Evolutionary conservation across 1,140 invertebrate species (phyloP).

Genomic region (Pomacea maculata): DNA sequence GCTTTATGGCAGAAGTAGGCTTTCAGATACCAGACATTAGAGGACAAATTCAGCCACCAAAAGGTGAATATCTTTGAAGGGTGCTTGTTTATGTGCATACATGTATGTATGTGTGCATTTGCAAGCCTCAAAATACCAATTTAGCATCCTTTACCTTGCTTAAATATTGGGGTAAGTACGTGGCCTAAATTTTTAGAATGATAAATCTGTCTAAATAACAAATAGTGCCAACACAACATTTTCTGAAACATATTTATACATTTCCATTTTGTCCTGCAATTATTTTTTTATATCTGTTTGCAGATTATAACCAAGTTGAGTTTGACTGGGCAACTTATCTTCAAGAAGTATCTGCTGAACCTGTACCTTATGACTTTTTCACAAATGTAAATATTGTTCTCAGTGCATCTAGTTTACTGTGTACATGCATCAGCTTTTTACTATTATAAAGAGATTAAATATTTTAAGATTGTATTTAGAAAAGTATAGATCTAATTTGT

Average conservation of each 20-base stretch:
- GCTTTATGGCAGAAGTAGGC: slow-evolving; percentile 31
- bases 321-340: slow-evolving; percentile 45
- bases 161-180: background rate
- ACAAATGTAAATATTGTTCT: slow-evolving; percentile 25
- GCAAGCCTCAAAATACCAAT: background rate
- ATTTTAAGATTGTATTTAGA: background rate
- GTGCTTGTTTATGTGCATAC: slow-evolving; percentile 1
- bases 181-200: no score
- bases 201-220: no score
- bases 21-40: background rate
- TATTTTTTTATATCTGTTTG: background rate
- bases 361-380: slow-evolving; percentile 42
- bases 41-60: slow-evolving; percentile 33
- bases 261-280: background rate
- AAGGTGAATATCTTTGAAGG: slow-evolving; percentile 26
- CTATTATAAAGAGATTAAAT: no score
- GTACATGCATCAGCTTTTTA: no score
- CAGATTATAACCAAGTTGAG: slow-evolving; percentile 26
- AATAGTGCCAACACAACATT: no score
- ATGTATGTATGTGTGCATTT: background rate
- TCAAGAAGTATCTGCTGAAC: slow-evolving; percentile 31
- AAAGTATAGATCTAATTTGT: background rate
- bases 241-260: no score
- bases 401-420: no score
- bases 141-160: background rate